Base-by-base conservation (phyloP, 2,113 vertebrate species). In the Grammomys dolichurus region DNA sequence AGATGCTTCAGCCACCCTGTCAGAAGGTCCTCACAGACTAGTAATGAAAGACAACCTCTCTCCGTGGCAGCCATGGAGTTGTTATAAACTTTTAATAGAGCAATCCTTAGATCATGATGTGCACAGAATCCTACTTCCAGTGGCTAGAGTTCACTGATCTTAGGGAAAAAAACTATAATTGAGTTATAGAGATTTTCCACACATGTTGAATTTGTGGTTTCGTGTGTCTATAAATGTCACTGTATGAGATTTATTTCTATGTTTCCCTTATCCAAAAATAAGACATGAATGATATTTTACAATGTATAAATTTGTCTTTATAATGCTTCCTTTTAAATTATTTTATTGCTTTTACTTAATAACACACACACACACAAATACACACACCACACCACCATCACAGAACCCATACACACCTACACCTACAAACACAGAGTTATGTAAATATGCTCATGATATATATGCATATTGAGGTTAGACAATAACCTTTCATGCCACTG, bases 41-140 rank as follows among this genome's bases (percentile, higher is more conserved):
- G 46, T 86, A 93, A 97, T 90, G 81, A 95, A 92, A 95, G 86
- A 90, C 70, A 92, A 46, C 58, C 77, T 95, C 28, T 97, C 89
- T 87, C 85, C 60, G 54, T 4, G 24, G 80, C 33, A 88, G 90
- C 31, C 43, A 54, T 20, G 20, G 51, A 93, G 43, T 28, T 87
- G 63, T 90, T 81, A 90, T 10, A 88, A 26, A 77, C 85, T 60
- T 95, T 86, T 86, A 88, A 77, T 17, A 82, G 90, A 97, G 92
- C 90, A 86, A 93, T 96, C 93, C 22, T 95, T 92, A 93, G 77
- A 91, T 78, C 46, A 89, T 1, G 0, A 46, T 95, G 94, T 92
- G 90, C 54, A 82, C 75, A 77, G 65, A 94, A 78, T 93, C 5
- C 81, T 93, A 36, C 60, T 70, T 58, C 9, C 40, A 94, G 65